A percentile compares a stretch with the other conserved stretches of the same genome.
Conservation (phyloP, 2,797 vertebrate species). For the Danio aesculapii region DNA sequence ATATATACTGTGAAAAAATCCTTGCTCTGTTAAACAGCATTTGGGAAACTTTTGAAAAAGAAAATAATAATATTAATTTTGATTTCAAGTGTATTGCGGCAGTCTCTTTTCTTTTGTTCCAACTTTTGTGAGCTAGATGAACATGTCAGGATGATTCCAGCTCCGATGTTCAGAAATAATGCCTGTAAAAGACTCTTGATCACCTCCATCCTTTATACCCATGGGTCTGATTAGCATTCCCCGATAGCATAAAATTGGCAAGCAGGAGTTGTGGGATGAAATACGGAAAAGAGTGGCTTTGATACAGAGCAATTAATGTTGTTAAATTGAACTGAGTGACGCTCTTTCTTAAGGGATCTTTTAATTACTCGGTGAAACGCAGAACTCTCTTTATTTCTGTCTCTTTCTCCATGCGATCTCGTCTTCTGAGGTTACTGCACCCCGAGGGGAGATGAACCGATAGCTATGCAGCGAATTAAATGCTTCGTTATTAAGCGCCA, state of each 20-base stretch:
- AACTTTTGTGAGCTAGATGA: not conserved
- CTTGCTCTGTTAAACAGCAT: no score
- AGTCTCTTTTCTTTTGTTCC: not conserved
- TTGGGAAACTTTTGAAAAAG: no score
- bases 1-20: no score
- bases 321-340: conserved; percentile 36
- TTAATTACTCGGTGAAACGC: conserved; percentile 33
- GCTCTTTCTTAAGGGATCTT: conserved; percentile 6
- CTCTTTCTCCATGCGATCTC: conserved; percentile 31
- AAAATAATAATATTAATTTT: no score
- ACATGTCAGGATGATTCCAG: conserved; percentile 24
- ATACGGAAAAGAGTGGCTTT: conserved; percentile 6
- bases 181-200: conserved; percentile 15
- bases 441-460: conserved; percentile 50
- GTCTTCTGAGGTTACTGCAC: conserved; percentile 46
- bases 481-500: conserved; percentile 52
- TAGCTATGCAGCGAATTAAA: conserved; percentile 54
- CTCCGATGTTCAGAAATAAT: not conserved
- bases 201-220: conserved; percentile 1
- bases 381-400: conserved; percentile 24
- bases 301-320: conserved; percentile 38
- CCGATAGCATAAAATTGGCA: not conserved
- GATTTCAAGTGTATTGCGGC: not conserved
- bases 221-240: conserved; percentile 22
- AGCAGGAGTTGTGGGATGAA: not conserved